Base-by-base conservation (phyloP, 2,797 vertebrate species). In the Rhadinocentrus ornatus region DNA sequence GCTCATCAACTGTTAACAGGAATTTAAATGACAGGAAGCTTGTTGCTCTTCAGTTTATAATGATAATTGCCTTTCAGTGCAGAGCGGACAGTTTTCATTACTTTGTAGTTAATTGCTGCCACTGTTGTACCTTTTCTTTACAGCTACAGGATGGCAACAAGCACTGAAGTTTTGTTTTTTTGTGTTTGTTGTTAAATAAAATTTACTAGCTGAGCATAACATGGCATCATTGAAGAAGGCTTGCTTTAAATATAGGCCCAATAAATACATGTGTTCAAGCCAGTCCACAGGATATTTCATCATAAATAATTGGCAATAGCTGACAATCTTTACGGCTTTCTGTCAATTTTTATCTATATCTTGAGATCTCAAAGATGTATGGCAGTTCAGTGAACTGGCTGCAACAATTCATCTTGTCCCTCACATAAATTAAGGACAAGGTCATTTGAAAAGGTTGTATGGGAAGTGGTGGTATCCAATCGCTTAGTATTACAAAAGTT, bases 51-150 rank as follows among this genome's bases (percentile, higher is more conserved):
- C 60, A 64, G 29, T 65, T 75, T 20, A 44, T 70, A 44, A 61
- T 69, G 41, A 35, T 75, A 80, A 86, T 75, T 80, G 82, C 37
- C 61, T 83, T 69, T 80, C 50, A 34, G 62, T 35, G 53, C 61
- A 29, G 1, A 39, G 61, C 9, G 15, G 37, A 69, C 18, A 57
- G 56, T 68, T 78, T 61, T 64, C 62, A 69, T 73, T 56, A 11
- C 56, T 62, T 12, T 26, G 2, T 6, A 18, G 35, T 48, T 77
- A 82, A 84, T 85, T 83, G 50, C 62, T 52, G n/a, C 41, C 1
- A 7, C 44, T 1, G 11, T 46, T 37, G 20, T 22, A 66, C 20
- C 32, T 73, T 64, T 69, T 53, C 70, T 53, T 80, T 39, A 53
- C 2, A 61, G n/a, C 35, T 26, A 5, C 29, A 26, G 29, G 22